phyloP scores from a whole-genome alignment of 2,113 vertebrate genomes.

The Pseudorasbora parva region DNA sequence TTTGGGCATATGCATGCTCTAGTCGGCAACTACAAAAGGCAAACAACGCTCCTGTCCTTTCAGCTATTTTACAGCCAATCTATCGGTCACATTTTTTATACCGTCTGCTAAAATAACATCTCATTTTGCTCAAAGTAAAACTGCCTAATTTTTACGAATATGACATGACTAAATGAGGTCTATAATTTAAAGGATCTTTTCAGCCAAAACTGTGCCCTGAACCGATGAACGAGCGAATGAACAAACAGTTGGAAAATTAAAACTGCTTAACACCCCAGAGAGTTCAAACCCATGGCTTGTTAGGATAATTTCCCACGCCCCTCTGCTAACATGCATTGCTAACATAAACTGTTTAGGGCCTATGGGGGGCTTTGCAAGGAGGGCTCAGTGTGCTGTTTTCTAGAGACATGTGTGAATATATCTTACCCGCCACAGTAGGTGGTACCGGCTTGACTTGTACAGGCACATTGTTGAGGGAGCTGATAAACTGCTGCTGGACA shows the following conservation, averaged over 20 bases:
- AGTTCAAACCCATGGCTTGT: not conserved
- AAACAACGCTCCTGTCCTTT: not conserved
- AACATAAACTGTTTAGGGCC: not conserved
- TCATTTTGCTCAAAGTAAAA: not conserved
- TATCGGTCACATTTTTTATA: not conserved
- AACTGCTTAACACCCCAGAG: not conserved
- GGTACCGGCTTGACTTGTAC: not conserved
- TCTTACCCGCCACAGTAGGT: slow-evolving; percentile 28
- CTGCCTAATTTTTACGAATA: not conserved
- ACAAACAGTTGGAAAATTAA: not conserved
- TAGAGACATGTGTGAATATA: not conserved
- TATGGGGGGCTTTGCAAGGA: not conserved
- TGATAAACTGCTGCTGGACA: slow-evolving; percentile 36
- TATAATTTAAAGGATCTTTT: not conserved
- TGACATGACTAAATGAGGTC: too few relatives aligned
- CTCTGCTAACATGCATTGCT: not conserved
- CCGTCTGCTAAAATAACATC: not conserved
- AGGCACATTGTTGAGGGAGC: slow-evolving; percentile 23
- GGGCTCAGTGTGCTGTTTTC: not conserved
- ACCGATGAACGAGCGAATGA: not conserved
- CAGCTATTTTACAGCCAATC: not conserved
- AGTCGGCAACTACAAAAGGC: not conserved
- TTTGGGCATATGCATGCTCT: not conserved
- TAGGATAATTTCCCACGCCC: not conserved
- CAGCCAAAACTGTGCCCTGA: not conserved